Evolutionary conservation across 2,113 vertebrate genomes (phyloP).

Genomic region (Mastomys natalensis): DNA sequence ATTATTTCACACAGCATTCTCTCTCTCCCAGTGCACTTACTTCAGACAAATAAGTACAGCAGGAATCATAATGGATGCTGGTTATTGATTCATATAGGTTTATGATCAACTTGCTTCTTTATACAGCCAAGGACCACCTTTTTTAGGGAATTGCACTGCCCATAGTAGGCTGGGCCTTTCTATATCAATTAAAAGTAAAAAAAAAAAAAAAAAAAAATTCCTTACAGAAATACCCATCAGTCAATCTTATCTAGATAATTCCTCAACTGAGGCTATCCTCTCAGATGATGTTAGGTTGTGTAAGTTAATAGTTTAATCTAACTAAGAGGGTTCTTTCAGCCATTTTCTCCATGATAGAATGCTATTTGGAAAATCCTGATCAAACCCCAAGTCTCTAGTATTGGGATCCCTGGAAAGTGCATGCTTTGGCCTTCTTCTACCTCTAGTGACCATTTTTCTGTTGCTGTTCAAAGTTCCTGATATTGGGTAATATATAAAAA

Average conservation of each 20-base stretch:
- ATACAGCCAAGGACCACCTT: background rate
- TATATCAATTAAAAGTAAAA: background rate
- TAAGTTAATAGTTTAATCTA: background rate
- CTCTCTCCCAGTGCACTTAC: background rate
- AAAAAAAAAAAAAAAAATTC: too few relatives aligned
- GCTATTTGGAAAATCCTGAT: background rate
- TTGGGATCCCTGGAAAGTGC: background rate
- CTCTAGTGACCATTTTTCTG: background rate
- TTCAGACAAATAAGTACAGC: background rate
- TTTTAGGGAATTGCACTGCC: background rate
- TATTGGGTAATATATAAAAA: background rate
- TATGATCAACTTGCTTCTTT: too few relatives aligned
- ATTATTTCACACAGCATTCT: background rate
- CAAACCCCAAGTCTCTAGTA: background rate
- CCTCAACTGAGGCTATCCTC: background rate
- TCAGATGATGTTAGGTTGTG: too few relatives aligned
- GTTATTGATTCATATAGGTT: background rate
- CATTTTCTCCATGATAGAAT: background rate
- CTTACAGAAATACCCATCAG: background rate
- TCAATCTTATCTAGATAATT: background rate
- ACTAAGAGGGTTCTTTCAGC: background rate
- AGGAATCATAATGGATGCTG: accelerated
- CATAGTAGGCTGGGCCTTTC: background rate
- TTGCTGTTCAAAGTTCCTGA: background rate
- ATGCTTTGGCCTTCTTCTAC: too few relatives aligned